Evolutionary conservation across 2,113 vertebrate species (phyloP), one percentile per base, ranked within the genome.

Genomic region (Laticauda laticaudata): DNA sequence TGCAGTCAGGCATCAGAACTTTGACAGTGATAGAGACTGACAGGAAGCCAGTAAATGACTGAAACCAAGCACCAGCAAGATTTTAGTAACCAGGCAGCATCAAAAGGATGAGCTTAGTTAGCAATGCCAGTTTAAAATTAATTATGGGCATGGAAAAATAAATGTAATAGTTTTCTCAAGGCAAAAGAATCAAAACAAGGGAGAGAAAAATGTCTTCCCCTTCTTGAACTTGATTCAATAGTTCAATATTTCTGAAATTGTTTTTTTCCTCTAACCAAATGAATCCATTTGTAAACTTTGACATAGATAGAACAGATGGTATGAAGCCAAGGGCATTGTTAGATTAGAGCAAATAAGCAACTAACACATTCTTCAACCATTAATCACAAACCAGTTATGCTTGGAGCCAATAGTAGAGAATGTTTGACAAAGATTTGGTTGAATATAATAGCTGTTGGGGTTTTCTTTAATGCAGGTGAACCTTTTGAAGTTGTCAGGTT

Each of bases 351-450:
- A 59, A 93, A 89, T 57, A 69, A 90, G 87, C 75, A 90, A 86
- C 26, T 51, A 89, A 86, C 64, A 94, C 93, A 92, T 94, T 94
- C 81, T 89, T 90, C 39, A 55, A 57, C 88, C 29, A 57, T 92
- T 86, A 64, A 86, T 92, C 93, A 94, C 88, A 75, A 87, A 90
- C 57, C 81, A 39, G 81, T 87, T 69, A 51, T 20, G 43, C 57
- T 57, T 94, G 57, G 57, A 90, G 91, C 57, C 88, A 86, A 92
- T 26, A 86, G 89, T 45, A 92, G 9, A 48, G 9, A 55, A 53
- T 55, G 64, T 51, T 45, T 69, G 7, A 39, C 34, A 61, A 10
- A 23, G 11, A 23, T 51, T 61, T 61, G 54, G 23, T 12, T 53
- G 48, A 43, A 45, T 54, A 24, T 39, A 39, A 34, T 23, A 88